Evolutionary conservation across 2,797 vertebrate species (phyloP), one percentile per base, ranked within the genome.

Genomic region (Trachops cirrhosus): DNA sequence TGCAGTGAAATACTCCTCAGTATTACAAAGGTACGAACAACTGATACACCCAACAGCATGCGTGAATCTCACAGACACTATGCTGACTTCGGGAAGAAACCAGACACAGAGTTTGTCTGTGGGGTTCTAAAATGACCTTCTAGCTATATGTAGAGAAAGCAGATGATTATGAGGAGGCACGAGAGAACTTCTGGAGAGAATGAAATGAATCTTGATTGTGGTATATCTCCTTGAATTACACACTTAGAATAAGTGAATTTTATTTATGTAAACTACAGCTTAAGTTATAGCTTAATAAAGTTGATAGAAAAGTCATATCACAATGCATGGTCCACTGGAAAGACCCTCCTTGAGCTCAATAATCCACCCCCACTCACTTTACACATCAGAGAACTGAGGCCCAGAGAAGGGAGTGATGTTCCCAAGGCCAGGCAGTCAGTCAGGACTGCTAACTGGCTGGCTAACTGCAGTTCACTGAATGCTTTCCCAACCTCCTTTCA

Each of bases 41-140:
- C 4, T 16, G 57, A 3, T 0, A 10, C 2, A 16, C 2, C 37
- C 54, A 19, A 18, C 2, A 1, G 8, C 19, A 3, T 0, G 22
- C 2, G 6, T 24, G 24, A 12, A 7, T 3, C 64, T 64, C 39
- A 37, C 34, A 70, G 57, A 52, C 59, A 32, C 19, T 14, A 9
- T 2, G 2, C 68, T 37, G 26, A 37, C 52, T 41, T 84, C 34
- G 41, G 22, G 26, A 67, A 50, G 79, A n/a, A 68, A 37, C 34
- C 16, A 50, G 62, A 39, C 6, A 4, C 21, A 10, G 44, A 10
- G 14, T 24, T 15, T 14, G 14, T 29, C 70, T 48, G 50, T 3
- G 2, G 8, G 70, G 5, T 34, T 9, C 91, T 46, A 16, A 29
- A 26, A 9, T 5, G 10, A 34, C 48, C 32, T 41, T 86, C 86